Evolutionary conservation across 2,888 invertebrate species (phyloP), one percentile per base, ranked within the genome.

Genomic region (Acronicta aceris): DNA sequence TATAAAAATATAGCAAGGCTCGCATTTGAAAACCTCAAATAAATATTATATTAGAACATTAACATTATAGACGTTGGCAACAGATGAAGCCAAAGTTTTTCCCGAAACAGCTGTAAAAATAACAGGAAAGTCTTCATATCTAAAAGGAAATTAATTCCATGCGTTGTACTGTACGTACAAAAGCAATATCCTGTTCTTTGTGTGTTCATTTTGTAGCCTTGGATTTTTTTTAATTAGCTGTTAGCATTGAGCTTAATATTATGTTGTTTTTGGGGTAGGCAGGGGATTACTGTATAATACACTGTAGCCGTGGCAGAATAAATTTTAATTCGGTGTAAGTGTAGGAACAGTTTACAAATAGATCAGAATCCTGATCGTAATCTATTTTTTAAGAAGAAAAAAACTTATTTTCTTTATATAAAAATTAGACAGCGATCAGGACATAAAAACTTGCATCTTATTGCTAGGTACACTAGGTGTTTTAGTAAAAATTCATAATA

Each of bases 141-240:
- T 49, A 17, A 46, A 63, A 63, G 65, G 47, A 68, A 64, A 64
- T 64, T 55, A 49, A 58, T 63, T 62, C 30, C 36, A 51, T 64
- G 57, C 46, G 17, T 59, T 58, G 46, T 36, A 48, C 15, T 48
- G 27, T 46, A 47, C 2, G 25, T 45, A 48, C 16, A 30, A 57
- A 57, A 57, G 57, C 60, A 67, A 76, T 72, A 71, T 59, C 61
- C 54, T 55, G 42, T 2, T 0, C 8, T 61, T 57, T 59, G 40
- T 36, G 27, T 54, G 16, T 47, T 46, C 54, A 30, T 54, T 71
- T 71, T 43, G 47, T 41, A 4, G 42, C 41, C 36, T 55, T 43
- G 21, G 15, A 6, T 63, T 42, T 16, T 15, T 1, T 15, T 21
- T 33, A 40, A 67, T 52, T 41, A 68, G 15, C 6, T 21, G 33